A percentile compares a stretch with the other conserved stretches of the same genome.
Evolutionary conservation across 2,797 vertebrate species (phyloP).

Genomic region (Enteromius fasciolatus): DNA sequence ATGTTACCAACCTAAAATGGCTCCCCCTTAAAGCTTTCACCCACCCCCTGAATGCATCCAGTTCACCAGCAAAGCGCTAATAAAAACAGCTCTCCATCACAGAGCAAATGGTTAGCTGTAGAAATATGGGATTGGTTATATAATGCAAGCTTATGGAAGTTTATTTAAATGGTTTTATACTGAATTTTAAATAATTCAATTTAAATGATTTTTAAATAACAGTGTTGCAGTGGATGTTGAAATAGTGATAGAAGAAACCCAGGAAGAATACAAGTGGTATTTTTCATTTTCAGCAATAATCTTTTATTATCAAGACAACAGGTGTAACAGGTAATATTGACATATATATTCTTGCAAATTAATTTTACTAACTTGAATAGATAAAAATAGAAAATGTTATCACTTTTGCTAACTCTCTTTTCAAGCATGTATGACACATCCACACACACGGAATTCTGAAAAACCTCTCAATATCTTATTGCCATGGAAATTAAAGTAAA

Average conservation of each 20-base stretch:
- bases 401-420: not conserved
- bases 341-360: not conserved
- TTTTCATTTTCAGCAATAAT: not conserved
- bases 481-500: not conserved
- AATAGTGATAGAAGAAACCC: not conserved
- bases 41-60: constrained; percentile 25
- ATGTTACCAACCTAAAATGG: constrained; percentile 57
- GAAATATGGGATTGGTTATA: constrained; percentile 19
- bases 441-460: too few relatives aligned
- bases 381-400: not conserved
- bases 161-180: not conserved
- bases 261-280: not conserved
- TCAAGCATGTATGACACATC: not conserved
- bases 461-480: not conserved
- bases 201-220: too few relatives aligned
- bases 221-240: not conserved
- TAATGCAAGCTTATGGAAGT: not conserved
- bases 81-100: constrained; percentile 32
- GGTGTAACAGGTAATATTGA: not conserved
- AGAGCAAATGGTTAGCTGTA: constrained; percentile 29
- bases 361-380: not conserved
- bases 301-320: not conserved
- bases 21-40: constrained; percentile 38
- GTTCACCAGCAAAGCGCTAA: constrained; percentile 42
- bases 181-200: not conserved